A percentile compares a stretch with the other conserved stretches of the same genome.
phyloP scores from a whole-genome alignment of 1,140 invertebrate genomes.

The Adoxophyes honmai region DNA sequence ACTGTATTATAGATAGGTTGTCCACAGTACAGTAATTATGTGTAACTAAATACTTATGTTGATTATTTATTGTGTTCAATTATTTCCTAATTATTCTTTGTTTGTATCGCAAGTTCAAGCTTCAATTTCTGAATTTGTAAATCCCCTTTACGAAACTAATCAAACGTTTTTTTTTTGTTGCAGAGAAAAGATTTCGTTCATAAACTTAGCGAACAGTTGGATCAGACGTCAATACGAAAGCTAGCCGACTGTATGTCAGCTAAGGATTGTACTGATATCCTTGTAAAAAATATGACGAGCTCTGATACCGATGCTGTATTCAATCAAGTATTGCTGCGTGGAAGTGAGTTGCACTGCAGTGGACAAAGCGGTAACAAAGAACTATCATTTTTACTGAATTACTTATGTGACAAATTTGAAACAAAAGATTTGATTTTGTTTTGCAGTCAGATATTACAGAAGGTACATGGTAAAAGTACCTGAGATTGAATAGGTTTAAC shows the following conservation, averaged over 20 bases:
- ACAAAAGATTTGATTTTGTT: constrained; percentile 48
- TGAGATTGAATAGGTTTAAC: constrained; percentile 14
- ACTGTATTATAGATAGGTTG: too few relatives aligned
- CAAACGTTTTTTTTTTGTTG: constrained; percentile 22
- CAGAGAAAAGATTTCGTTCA: constrained; percentile 51
- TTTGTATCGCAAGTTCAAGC: too few relatives aligned
- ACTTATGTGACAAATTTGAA: constrained; percentile 40
- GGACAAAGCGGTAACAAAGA: constrained; percentile 17
- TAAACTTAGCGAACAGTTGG: constrained; percentile 30
- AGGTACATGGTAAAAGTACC: constrained; percentile 33
- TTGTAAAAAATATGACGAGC: constrained; percentile 34
- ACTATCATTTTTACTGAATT: constrained; percentile 38
- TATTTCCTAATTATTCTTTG: too few relatives aligned
- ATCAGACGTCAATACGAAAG: constrained; percentile 33
- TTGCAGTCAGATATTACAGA: constrained; percentile 53
- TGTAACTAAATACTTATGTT: too few relatives aligned
- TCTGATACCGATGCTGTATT: constrained; percentile 27
- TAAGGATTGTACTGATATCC: constrained; percentile 28
- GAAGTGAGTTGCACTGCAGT: constrained; percentile 14
- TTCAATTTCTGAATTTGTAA: too few relatives aligned
- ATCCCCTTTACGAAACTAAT: too few relatives aligned
- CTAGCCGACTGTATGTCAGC: constrained; percentile 38
- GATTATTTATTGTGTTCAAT: too few relatives aligned
- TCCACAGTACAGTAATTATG: too few relatives aligned
- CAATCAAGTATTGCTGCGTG: constrained; percentile 32